Conservation (phyloP, 2,888 invertebrate genomes). For the Acronicta aceris region DNA sequence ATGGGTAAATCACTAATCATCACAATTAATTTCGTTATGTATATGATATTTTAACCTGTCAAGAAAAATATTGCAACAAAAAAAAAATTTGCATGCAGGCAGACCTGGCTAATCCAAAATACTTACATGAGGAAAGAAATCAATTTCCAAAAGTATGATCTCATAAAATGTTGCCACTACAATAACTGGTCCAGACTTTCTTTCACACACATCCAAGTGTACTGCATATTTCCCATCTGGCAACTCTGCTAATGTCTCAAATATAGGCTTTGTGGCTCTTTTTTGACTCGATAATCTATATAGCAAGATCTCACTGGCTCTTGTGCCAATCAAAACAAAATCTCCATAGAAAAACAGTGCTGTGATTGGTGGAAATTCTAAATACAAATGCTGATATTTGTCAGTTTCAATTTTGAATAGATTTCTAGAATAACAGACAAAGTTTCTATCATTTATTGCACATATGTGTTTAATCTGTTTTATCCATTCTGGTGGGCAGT, state of each 20-base stretch:
- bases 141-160: constrained; percentile 71
- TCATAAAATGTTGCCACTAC: constrained; percentile 76
- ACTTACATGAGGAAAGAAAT: constrained; percentile 80
- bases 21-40: too few species aligned
- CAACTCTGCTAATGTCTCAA: constrained; percentile 70
- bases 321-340: constrained; percentile 75
- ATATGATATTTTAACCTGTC: too few species aligned
- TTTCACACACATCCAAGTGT: constrained; percentile 78
- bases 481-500: constrained; percentile 76
- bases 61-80: too few species aligned
- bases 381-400: constrained; percentile 73
- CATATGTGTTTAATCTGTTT: constrained; percentile 73
- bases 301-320: constrained; percentile 72
- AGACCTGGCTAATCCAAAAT: not conserved
- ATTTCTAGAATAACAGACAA: constrained; percentile 78
- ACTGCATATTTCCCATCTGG: constrained; percentile 78
- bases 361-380: constrained; percentile 79
- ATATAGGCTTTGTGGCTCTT: constrained; percentile 66
- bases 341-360: constrained; percentile 81
- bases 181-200: constrained; percentile 75
- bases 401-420: constrained; percentile 80
- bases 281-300: constrained; percentile 76
- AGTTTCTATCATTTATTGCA: constrained; percentile 75
- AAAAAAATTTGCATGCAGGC: not conserved
- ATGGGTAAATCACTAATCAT: too few species aligned